Base-by-base conservation (phyloP, 2,888 invertebrate species). In the Agrochola litura region DNA sequence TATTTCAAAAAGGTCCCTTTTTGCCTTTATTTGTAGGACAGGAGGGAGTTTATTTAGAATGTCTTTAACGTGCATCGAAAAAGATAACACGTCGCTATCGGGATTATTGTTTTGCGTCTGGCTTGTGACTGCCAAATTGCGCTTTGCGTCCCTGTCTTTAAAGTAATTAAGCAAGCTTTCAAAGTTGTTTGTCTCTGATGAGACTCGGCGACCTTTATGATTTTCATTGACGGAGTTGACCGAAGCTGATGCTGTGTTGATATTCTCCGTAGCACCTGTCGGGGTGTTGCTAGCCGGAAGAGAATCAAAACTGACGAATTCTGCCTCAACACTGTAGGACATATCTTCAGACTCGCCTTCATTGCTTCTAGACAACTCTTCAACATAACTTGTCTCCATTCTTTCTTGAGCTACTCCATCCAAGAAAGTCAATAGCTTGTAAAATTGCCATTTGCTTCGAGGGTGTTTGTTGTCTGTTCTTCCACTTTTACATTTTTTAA, bases 391-490 rank as follows among this genome's bases (percentile, higher is more conserved):
- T 9, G 25, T 37, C 22, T 43, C 54, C 1, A 12, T 58, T 25
- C 41, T 56, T 3, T 76, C 76, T 49, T 64, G 63, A 46, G 54
- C 22, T 6, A 74, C 56, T 0, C 37, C 64, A 4, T 76, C 76
- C 9, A 76, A 64, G 9, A 76, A 76, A 22, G 75, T 16, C 6
- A 76, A 37, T 25, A 56, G 12, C 12, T 64, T 76, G 64, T 76
- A 76, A 76, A 74, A 74, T 41, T 56, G 75, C 76, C 76, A 76
- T 75, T 76, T 76, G 22, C 63, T 43, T 6, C 75, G 63, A 49
- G 76, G 76, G 25, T 76, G 64, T 56, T 56, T 74, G 37, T 3
- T 56, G 16, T 64, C 75, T 14, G 75, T 19, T 49, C 6, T 25
- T 16, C 64, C 75, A 25, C 75, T 76, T 75, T 75, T 76, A 41